Evolutionary conservation across 2,888 invertebrate genomes (phyloP), one percentile per base, ranked within the genome.

Genomic region (Drosophila birchii): DNA sequence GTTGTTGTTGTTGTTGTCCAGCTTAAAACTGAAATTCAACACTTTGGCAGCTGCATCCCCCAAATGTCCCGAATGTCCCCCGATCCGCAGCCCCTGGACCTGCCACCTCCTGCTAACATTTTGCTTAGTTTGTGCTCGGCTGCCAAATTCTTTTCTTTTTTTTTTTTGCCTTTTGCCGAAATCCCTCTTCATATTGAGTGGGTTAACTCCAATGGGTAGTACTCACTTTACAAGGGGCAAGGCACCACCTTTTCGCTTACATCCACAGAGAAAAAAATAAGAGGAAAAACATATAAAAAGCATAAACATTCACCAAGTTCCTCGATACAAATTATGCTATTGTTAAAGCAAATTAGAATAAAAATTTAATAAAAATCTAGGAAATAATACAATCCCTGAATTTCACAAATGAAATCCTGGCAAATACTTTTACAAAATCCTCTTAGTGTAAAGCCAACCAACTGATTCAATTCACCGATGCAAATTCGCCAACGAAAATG

Each of bases 1-100:
- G 60, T 55, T 66, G 78, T 53, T 47, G 69, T 55, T 66, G 78
- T 57, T 47, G 60, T 55, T 66, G 78, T 53, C 69, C 44, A 53
- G 43, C 58, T 66, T 72, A 64, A 53, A 51, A 29, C 51, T 51
- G 62, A 45, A 71, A 71, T 36, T 56, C 55, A 62, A n/a, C 51
- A 49, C 20, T 55, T 43, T 55, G 20, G 20, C 26, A 59, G 23
- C 51, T 53, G 51, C 51, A 53, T 36, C 23, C 20, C 18, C 57
- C 12, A 29, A 29, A 18, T n/a, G 16, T 6, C 36, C 51, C 34
- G 14, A 20, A n/a, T 16, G 1, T 26, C 26, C 16, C 53, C 54
- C 39, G 9, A 8, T 5, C 14, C 3, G 12, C 11, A 6, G 18
- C 12, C 32, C 20, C 18, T 11, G 11, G 41, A 12, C 3, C 18